These are phyloP conservation scores for Apostichopus parvimensis DNA, from an alignment of 35 echinoderm and acorn worm genomes.

Conservation along the genomic window DNA sequence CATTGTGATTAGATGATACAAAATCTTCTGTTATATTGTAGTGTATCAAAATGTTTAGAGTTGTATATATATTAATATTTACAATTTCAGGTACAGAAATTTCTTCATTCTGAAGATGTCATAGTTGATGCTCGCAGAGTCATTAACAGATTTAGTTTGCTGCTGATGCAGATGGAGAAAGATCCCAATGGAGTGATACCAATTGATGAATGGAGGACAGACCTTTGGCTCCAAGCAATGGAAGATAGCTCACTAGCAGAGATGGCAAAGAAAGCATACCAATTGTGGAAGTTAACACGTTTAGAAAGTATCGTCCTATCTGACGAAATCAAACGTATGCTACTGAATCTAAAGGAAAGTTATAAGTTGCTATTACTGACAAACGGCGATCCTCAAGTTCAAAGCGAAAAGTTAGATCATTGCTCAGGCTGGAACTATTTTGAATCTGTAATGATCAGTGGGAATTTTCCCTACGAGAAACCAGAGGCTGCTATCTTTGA, in stretches of 20 bases:
- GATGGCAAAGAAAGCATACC: constrained; percentile 59
- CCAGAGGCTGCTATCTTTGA: constrained; percentile 87
- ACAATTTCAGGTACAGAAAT: constrained; percentile 17
- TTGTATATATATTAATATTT: neutral
- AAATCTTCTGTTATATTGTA: too few relatives aligned
- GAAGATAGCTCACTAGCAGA: constrained; percentile 48
- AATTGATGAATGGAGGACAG: constrained; percentile 90
- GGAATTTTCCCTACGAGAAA: constrained; percentile 80
- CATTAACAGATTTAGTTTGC: constrained; percentile 54
- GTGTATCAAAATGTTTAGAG: too few relatives aligned
- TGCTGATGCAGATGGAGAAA: constrained; percentile 41
- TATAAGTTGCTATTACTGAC: constrained; percentile 91
- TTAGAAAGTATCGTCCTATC: constrained; percentile 72
- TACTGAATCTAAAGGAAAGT: constrained; percentile 49
- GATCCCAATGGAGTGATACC: constrained; percentile 79
- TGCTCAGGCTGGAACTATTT: constrained; percentile 81
- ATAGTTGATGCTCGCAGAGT: constrained; percentile 58
- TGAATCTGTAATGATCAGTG: constrained; percentile 91
- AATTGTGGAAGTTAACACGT: constrained; percentile 74
- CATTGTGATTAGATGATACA: too few relatives aligned
- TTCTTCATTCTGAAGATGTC: neutral
- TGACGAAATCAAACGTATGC: constrained; percentile 63
- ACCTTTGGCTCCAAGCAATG: constrained; percentile 81
- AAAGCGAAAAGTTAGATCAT: constrained; percentile 79
- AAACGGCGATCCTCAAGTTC: constrained; percentile 78